Conservation (phyloP, 2,888 invertebrate species). For the Phymatocera aterrima region DNA sequence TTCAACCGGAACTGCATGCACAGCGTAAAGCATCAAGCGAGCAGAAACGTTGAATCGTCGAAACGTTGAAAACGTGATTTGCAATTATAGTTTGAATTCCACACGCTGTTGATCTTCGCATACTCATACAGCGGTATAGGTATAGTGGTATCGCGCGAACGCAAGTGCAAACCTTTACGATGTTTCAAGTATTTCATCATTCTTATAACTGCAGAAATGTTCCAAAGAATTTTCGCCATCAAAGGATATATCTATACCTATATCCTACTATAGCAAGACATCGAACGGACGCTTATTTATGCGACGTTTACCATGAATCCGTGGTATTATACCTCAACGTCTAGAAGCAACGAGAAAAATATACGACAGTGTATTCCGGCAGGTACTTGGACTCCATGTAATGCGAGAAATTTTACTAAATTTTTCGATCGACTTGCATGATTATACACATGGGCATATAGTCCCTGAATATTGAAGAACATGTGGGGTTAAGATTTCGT, state of each 20-base stretch:
- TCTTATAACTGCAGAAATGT: neutral
- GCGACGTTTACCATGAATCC: too few species aligned
- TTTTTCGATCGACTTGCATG: too few species aligned
- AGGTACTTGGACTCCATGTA: too few species aligned
- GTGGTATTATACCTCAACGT: neutral
- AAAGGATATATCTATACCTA: too few species aligned
- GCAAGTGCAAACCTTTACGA: neutral
- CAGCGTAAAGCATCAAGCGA: neutral
- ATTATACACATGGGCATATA: too few species aligned
- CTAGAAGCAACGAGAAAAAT: neutral
- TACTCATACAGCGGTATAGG: too few species aligned
- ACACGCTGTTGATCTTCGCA: neutral
- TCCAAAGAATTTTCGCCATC: neutral
- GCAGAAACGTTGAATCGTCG: neutral
- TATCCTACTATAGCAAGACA: neutral
- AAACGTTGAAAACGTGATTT: neutral
- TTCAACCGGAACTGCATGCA: conserved; percentile 6
- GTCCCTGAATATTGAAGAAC: neutral
- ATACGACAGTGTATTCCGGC: too few species aligned
- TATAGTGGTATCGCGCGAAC: conserved; percentile 2
- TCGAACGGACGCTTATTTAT: neutral
- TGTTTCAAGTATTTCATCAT: neutral
- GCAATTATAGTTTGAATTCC: conserved; percentile 30
- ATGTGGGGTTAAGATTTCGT: too few species aligned
- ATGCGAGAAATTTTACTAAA: too few species aligned